Evolutionary conservation across 2,888 invertebrate species (phyloP).

Genomic region (Dyspetes luteomarginatus): DNA sequence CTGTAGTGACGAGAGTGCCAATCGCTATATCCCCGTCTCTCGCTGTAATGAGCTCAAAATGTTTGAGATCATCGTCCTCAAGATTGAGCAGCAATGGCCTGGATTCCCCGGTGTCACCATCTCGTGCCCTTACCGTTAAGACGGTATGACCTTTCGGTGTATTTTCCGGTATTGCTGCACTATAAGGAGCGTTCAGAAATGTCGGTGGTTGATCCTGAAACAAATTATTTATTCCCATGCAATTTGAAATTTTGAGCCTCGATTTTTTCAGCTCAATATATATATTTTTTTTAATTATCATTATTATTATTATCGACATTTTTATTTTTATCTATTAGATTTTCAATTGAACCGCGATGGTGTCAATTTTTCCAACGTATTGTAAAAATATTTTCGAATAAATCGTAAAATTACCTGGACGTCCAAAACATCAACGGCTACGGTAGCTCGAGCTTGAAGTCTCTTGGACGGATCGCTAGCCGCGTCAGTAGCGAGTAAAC

Average conservation of each 20-base stretch:
- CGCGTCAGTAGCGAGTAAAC: constrained; percentile 87
- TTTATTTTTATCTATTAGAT: too few relatives aligned
- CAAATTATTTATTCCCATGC: not conserved
- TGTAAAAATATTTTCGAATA: not conserved
- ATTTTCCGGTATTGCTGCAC: constrained; percentile 90
- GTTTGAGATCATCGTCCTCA: constrained; percentile 88
- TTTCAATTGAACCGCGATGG: too few relatives aligned
- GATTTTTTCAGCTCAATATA: not conserved
- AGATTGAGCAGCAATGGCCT: constrained; percentile 88
- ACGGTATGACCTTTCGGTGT: constrained; percentile 86
- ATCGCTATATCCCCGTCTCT: constrained; percentile 86
- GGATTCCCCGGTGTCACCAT: constrained; percentile 92
- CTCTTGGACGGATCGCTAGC: constrained; percentile 85
- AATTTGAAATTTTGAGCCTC: not conserved
- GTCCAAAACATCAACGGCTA: constrained; percentile 90
- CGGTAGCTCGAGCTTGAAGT: constrained; percentile 88
- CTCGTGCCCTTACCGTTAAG: constrained; percentile 89
- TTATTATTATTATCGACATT: too few relatives aligned
- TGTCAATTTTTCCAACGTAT: too few relatives aligned
- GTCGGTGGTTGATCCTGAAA: constrained; percentile 90
- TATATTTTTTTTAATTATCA: too few relatives aligned
- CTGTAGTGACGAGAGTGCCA: constrained; percentile 86
- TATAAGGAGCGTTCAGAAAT: constrained; percentile 92
- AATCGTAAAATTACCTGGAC: constrained; percentile 85
- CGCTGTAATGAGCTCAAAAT: constrained; percentile 87